Evolutionary conservation across 2,113 vertebrate species (phyloP).

Genomic region (Nymphicus hollandicus): DNA sequence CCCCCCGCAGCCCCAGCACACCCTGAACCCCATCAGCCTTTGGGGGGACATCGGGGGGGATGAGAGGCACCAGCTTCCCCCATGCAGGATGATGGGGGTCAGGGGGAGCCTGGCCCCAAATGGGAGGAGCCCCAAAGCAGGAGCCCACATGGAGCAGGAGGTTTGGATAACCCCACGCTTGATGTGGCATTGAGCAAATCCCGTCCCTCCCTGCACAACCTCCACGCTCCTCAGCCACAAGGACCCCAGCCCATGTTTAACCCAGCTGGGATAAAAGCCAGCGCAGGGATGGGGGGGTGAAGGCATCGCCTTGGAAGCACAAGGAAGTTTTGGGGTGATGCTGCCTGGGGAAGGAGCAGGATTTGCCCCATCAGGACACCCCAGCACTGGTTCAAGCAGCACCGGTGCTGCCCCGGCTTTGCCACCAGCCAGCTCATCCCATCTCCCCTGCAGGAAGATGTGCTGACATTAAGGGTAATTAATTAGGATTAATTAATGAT

Average conservation of each 20-base stretch:
- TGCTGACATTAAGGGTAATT: background rate
- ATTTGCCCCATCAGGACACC: background rate
- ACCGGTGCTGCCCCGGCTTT: accelerated
- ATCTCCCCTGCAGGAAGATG: background rate
- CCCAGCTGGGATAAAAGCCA: background rate
- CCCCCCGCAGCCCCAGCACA: background rate
- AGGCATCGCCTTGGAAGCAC: background rate
- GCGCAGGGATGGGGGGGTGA: background rate
- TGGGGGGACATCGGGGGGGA: accelerated
- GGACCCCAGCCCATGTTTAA: background rate
- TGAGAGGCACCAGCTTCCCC: accelerated
- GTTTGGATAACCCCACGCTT: background rate
- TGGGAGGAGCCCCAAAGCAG: background rate
- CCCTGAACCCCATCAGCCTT: background rate
- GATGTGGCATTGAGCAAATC: background rate
- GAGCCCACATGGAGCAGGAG: background rate
- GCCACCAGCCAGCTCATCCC: background rate
- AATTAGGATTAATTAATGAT: background rate
- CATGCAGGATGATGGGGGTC: accelerated
- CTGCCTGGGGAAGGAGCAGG: background rate
- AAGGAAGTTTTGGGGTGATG: background rate
- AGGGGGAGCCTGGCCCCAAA: background rate
- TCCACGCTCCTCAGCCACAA: accelerated
- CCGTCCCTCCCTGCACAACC: background rate
- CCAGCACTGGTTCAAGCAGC: background rate